Percentiles rank a stretch among this genome's conserved stretches.
These are phyloP conservation scores for Sminthurinus aureus DNA, from an alignment of 2,888 invertebrate species.

Conservation along the genomic window DNA sequence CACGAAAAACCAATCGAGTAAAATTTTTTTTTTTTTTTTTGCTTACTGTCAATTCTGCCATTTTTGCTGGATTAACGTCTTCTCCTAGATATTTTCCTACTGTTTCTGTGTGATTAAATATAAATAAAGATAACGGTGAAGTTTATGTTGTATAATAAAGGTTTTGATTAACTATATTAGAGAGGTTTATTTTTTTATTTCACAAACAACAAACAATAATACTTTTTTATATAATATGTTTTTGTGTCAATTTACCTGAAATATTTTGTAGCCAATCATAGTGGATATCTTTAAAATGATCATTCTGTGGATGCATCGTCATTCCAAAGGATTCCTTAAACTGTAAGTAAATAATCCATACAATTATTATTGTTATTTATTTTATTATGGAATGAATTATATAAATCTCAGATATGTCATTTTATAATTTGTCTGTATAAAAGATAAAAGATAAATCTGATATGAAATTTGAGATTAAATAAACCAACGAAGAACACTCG, in stretches of 20 bases:
- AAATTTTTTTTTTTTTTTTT: slow-evolving; percentile 54
- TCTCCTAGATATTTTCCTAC: slow-evolving; percentile 66
- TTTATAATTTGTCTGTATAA: too few species aligned
- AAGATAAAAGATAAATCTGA: too few species aligned
- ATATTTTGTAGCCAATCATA: slow-evolving; percentile 67
- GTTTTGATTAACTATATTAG: neutral
- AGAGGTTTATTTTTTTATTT: neutral
- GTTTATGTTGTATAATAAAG: too few species aligned
- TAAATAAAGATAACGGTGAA: slow-evolving; percentile 41
- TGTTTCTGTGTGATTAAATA: slow-evolving; percentile 64
- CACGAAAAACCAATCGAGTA: neutral
- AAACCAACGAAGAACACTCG: too few species aligned
- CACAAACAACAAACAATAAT: neutral
- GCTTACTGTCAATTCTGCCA: slow-evolving; percentile 65
- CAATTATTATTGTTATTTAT: slow-evolving; percentile 14
- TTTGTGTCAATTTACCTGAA: slow-evolving; percentile 65
- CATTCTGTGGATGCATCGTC: slow-evolving; percentile 61
- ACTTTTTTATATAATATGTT: neutral
- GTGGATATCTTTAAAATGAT: slow-evolving; percentile 65
- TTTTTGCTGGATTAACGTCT: slow-evolving; percentile 63
- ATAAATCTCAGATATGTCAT: too few species aligned
- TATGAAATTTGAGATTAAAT: too few species aligned
- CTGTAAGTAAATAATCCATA: slow-evolving; percentile 52
- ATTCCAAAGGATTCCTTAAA: slow-evolving; percentile 57
- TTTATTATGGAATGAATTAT: too few species aligned